A percentile compares a stretch with the other conserved stretches of the same genome.
Conservation (phyloP, 2,888 invertebrate species). For the Plagodis dolabraria region DNA sequence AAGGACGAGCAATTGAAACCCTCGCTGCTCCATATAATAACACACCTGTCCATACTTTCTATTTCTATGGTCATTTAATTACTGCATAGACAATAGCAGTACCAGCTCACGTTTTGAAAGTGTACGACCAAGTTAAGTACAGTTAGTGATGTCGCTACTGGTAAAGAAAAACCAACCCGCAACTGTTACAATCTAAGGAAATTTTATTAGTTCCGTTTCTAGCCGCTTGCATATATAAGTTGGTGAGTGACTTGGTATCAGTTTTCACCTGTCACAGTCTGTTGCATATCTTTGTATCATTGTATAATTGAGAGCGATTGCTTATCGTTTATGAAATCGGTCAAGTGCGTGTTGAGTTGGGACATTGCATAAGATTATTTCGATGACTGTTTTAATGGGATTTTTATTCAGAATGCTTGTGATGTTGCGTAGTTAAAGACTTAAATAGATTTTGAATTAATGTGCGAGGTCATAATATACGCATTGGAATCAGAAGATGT, state of each 20-base stretch:
- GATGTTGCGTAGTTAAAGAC: no score
- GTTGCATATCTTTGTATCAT: constrained; percentile 50
- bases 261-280: constrained; percentile 63
- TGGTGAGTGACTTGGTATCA: constrained; percentile 34
- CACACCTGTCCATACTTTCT: constrained; percentile 46
- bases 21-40: constrained; percentile 37
- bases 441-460: no score
- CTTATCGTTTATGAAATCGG: constrained; percentile 31
- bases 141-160: no score
- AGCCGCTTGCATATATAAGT: no score
- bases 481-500: no score
- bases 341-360: constrained; percentile 30
- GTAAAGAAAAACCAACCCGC: no score
- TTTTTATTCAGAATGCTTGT: no score
- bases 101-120: constrained; percentile 67
- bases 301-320: constrained; percentile 31
- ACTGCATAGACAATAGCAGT: constrained; percentile 46
- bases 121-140: constrained; percentile 23
- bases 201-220: no score
- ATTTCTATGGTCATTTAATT: constrained; percentile 51
- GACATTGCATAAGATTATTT: constrained; percentile 18
- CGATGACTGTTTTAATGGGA: not conserved
- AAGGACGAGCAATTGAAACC: constrained; percentile 27
- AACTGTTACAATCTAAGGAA: no score
- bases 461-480: no score